A percentile compares a stretch with the other conserved stretches of the same genome.
Evolutionary conservation across 2,888 invertebrate species (phyloP).

Genomic region (Scrobipalpa costella): DNA sequence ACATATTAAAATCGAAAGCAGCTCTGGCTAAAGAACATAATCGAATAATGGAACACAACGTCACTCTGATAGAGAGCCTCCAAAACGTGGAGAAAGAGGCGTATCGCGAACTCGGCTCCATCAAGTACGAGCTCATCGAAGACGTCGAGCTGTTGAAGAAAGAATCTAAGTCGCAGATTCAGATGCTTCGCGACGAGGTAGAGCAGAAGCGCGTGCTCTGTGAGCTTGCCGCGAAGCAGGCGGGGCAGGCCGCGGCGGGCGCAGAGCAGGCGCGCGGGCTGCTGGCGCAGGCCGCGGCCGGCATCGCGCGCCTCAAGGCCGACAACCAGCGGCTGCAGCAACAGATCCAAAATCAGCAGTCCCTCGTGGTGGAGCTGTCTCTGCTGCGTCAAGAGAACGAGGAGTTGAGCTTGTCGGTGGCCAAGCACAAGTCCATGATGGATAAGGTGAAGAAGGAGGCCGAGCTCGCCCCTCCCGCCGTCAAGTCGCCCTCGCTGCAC

Average conservation of each 20-base stretch:
- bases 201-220: slow-evolving; percentile 66
- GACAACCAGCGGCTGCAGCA: slow-evolving; percentile 63
- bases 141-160: slow-evolving; percentile 72
- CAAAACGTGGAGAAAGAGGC: slow-evolving; percentile 75
- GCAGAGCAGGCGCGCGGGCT: slow-evolving; percentile 68
- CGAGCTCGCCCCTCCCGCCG: slow-evolving; percentile 57
- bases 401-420: slow-evolving; percentile 67
- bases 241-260: slow-evolving; percentile 64
- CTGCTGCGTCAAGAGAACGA: slow-evolving; percentile 75
- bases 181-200: slow-evolving; percentile 69
- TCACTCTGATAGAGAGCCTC: slow-evolving; percentile 70
- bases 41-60: slow-evolving; percentile 76
- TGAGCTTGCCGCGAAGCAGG: slow-evolving; percentile 65
- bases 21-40: slow-evolving; percentile 71
- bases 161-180: slow-evolving; percentile 69
- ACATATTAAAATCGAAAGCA: slow-evolving; percentile 73
- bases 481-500: slow-evolving; percentile 67
- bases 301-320: slow-evolving; percentile 61
- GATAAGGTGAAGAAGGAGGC: slow-evolving; percentile 71
- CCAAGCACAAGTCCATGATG: slow-evolving; percentile 69
- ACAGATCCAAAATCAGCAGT: slow-evolving; percentile 76
- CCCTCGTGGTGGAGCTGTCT: slow-evolving; percentile 71
- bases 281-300: slow-evolving; percentile 62
- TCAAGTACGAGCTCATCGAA: slow-evolving; percentile 72
- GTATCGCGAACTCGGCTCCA: slow-evolving; percentile 70